Base-by-base conservation (phyloP, 2,888 invertebrate species). In the Chydorus sphaericus region DNA sequence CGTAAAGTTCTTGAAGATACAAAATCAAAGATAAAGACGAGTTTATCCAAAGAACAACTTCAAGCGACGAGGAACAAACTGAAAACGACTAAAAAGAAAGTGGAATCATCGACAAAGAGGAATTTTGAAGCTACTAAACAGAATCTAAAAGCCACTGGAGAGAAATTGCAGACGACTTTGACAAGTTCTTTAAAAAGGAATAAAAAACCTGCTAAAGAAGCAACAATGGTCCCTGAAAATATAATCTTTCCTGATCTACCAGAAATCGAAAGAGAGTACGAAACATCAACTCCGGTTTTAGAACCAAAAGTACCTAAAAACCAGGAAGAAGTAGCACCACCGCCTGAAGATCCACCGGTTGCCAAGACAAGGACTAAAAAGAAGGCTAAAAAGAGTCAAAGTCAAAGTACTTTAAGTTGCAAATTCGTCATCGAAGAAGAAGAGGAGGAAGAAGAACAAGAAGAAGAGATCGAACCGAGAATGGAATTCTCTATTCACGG, bases 401-500 rank as follows among this genome's bases (percentile, higher is more conserved):
- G 26, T 57, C 53, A 37, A 53, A 29, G 75, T 60, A 72, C 73
- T 2, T n/a, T n/a, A n/a, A n/a, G n/a, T n/a, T n/a, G n/a, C n/a
- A n/a, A n/a, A n/a, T n/a, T n/a, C n/a, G n/a, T n/a, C n/a, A n/a
- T n/a, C n/a, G 73, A 76, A 57, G 75, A 77, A 60, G 79, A 78
- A 63, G 78, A 78, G 58, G 66, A 71, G 7, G 69, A 66, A 11
- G 58, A 63, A 16, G 63, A 65, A 55, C 60, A 61, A 51, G 65
- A 65, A 11, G 51, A 55, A 30, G 36, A 54, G 33, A 55, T 55
- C 4, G 57, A 54, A 38, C 38, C 58, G 1, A 58, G 58, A 48
- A 37, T 57, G 26, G 60, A 59, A 49, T 58, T 59, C 10, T 58
- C 59, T 7, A 57, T 18, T 8, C 58, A 58, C 20, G 58, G 53